These are phyloP conservation scores for Dorcus hopei DNA, from an alignment of 2,888 invertebrate species.

Conservation along the genomic window DNA sequence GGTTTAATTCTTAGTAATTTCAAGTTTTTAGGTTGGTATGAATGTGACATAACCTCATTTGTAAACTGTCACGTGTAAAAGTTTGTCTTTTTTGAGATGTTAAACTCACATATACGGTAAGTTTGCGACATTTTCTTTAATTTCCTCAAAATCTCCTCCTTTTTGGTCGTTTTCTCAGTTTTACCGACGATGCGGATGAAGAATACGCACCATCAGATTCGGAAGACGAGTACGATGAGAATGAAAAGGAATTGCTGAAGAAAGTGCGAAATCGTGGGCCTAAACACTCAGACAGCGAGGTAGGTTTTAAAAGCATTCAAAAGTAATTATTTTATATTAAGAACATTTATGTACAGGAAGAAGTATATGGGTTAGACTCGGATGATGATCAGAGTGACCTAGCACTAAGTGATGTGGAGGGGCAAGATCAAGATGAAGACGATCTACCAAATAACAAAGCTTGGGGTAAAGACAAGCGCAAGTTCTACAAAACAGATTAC, in stretches of 20 bases:
- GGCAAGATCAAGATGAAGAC: slow-evolving; percentile 60
- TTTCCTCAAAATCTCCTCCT: not conserved
- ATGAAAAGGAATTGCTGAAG: slow-evolving; percentile 61
- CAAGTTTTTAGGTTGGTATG: no score
- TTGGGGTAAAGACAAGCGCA: slow-evolving; percentile 80
- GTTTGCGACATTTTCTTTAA: not conserved
- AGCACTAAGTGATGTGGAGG: slow-evolving; percentile 76
- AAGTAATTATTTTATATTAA: not conserved
- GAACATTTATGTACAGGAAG: slow-evolving; percentile 7
- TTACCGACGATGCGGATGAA: slow-evolving; percentile 35
- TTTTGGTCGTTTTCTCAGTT: slow-evolving; percentile 1
- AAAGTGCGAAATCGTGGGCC: slow-evolving; percentile 58
- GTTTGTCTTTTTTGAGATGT: not conserved
- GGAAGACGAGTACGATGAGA: slow-evolving; percentile 68
- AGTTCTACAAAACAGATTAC: slow-evolving; percentile 85
- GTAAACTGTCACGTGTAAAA: no score
- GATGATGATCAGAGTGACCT: slow-evolving; percentile 51
- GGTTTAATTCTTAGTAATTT: no score
- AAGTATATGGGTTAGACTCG: slow-evolving; percentile 12
- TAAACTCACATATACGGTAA: slow-evolving; percentile 11
- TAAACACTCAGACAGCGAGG: slow-evolving; percentile 55
- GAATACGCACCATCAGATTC: slow-evolving; percentile 68
- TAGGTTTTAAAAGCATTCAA: slow-evolving; percentile 18
- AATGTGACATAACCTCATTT: no score
- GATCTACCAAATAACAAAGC: slow-evolving; percentile 77